Base-by-base conservation (phyloP, 2,113 vertebrate species). In the Sapajus apella region DNA sequence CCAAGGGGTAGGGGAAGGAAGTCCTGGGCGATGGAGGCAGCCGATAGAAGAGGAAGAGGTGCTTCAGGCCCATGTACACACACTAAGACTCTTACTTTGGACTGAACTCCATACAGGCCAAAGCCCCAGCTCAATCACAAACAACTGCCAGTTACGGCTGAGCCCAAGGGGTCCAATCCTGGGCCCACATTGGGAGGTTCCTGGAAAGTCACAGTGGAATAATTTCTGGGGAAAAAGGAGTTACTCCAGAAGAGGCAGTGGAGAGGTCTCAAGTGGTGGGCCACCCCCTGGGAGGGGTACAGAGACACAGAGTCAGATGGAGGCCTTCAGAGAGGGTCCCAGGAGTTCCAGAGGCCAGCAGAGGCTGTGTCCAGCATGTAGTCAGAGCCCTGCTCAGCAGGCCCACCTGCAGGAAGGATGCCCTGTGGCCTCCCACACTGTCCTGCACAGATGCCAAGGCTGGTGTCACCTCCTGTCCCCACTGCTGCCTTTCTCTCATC, bases 401-500 rank as follows among this genome's bases (percentile, higher is more conserved):
- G 79, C n/a, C 76, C 20, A 0, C 56, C 85, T 37, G 72, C 88
- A 91, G 94, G 90, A 93, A 94, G 93, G 40, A 86, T 64, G 66
- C 8, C 81, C 76, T 12, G 21, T 75, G 52, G 90, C 93, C 83
- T 91, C 88, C 56, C 25, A 13, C 21, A n/a, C 87, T 18, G 35
- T 16, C n/a, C 90, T 14, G 40, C 30, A 58, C 16, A 37, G 70
- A n/a, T 37, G 95, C 95, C 95, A 83, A 93, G 43, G 96, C 88
- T 20, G 0, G 13, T 35, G 86, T 93, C 88, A 52, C 91, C 93
- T 93, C 86, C 84, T 86, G 37, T 91, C 92, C 87, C 95, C 13
- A 8, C 27, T 16, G 70, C 40, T 25, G 70, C 50, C 70, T 81
- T 80, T 98, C 97, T 96, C 84, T 98, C 97, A 95, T 94, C 98